Conservation (phyloP, 37 sponge, comb jelly and placozoan species). For the Chondrilla cf. caribensis region DNA sequence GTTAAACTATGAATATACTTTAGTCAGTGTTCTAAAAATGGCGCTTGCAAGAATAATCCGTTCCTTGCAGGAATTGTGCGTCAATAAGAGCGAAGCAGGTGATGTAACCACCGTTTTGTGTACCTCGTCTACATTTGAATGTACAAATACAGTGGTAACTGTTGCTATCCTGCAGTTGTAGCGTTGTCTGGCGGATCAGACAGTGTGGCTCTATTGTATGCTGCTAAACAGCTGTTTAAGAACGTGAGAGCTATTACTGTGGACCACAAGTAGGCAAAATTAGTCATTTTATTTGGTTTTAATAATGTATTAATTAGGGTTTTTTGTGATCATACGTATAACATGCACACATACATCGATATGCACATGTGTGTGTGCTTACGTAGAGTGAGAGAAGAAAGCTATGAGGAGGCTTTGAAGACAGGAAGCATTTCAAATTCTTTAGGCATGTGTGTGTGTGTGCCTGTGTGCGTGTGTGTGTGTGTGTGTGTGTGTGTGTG, state of each 20-base stretch:
- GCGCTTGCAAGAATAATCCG: too few species aligned
- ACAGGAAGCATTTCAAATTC: conserved; percentile 13
- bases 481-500: not conserved
- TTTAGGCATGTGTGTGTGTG: conserved; percentile 13
- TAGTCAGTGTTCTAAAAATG: too few species aligned
- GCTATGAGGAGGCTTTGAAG: conserved; percentile 39
- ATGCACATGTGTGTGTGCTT: too few species aligned
- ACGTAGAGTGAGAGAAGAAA: conserved; percentile 36
- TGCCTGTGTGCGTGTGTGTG: not conserved
- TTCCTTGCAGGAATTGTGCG: too few species aligned
- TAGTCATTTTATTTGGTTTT: not conserved
- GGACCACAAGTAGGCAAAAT: conserved; percentile 58
- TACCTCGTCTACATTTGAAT: too few species aligned
- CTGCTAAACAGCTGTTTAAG: conserved; percentile 42
- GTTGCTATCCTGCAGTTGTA: conserved; percentile 48
- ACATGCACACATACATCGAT: too few species aligned
- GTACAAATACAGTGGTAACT: too few species aligned
- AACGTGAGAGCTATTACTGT: conserved; percentile 52
- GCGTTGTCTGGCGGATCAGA: conserved; percentile 62
- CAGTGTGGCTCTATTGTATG: not conserved
- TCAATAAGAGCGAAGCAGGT: too few species aligned
- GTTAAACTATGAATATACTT: too few species aligned
- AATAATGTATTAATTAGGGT: too few species aligned
- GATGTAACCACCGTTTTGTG: too few species aligned
- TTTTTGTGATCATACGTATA: too few species aligned